Percentiles rank a stretch among this genome's conserved stretches.
Conservation (phyloP, 1,140 invertebrate species). For the Goniozus legneri region DNA sequence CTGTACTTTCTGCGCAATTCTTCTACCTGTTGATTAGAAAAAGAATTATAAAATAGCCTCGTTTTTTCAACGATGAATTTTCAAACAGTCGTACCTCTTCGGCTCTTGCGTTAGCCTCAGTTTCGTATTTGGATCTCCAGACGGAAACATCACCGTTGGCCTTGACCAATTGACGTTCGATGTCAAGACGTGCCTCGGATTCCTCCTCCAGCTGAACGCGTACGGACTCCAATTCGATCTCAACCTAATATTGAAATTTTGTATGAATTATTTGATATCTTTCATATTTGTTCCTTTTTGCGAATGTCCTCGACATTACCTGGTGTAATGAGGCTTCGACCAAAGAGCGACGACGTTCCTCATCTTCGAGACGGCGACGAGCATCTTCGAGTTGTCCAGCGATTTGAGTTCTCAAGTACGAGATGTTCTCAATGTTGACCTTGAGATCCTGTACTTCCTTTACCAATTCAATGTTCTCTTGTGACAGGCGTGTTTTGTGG, state of each 20-base stretch:
- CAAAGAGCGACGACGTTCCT: constrained; percentile 86
- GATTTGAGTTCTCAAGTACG: constrained; percentile 84
- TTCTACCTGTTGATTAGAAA: constrained; percentile 55
- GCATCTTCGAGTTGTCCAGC: constrained; percentile 88
- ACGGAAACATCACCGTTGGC: constrained; percentile 82
- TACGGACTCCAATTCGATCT: constrained; percentile 88
- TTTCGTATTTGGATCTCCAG: constrained; percentile 90
- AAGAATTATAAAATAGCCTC: not conserved
- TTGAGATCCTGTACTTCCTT: constrained; percentile 95
- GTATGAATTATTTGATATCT: too few relatives aligned
- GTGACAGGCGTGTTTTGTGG: constrained; percentile 80
- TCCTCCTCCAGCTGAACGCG: constrained; percentile 94
- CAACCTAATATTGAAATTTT: constrained; percentile 63
- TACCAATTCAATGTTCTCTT: constrained; percentile 90
- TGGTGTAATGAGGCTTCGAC: constrained; percentile 86
- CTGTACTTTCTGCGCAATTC: constrained; percentile 89
- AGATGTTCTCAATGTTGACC: constrained; percentile 87
- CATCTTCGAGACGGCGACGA: constrained; percentile 89
- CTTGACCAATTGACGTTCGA: constrained; percentile 91
- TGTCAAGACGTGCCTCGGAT: constrained; percentile 88
- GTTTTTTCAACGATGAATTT: not conserved
- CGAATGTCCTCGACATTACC: too few relatives aligned
- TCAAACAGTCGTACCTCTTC: constrained; percentile 71
- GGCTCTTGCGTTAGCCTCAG: constrained; percentile 81
- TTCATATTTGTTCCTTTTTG: too few relatives aligned